Evolutionary conservation across 2,113 vertebrate genomes (phyloP).

Genomic region (Chloropsis hardwickii): DNA sequence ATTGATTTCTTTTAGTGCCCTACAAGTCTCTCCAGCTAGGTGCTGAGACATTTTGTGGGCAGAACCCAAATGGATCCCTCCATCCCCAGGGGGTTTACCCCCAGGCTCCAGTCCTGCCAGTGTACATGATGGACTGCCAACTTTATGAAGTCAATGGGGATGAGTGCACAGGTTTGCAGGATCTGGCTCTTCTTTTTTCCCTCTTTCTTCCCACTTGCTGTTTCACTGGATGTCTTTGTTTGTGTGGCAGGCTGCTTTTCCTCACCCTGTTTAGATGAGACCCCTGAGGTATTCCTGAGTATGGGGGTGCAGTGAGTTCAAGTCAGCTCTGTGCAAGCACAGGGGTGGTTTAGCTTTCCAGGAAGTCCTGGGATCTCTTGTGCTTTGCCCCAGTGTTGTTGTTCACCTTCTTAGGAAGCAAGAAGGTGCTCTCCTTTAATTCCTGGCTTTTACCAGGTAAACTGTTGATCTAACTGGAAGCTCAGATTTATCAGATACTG

Average conservation of each 20-base stretch:
- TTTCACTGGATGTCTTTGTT: not conserved
- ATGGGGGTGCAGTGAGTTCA: not conserved
- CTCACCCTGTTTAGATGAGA: not conserved
- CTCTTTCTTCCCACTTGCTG: not conserved
- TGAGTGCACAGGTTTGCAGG: not conserved
- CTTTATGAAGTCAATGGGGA: not conserved
- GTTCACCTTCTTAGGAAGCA: not conserved
- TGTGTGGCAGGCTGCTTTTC: not conserved
- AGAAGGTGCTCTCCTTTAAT: not conserved
- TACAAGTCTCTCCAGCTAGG: not conserved
- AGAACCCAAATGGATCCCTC: not conserved
- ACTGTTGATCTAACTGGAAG: not conserved
- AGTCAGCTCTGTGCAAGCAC: not conserved
- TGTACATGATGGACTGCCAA: not conserved
- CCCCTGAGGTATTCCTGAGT: not conserved
- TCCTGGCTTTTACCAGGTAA: not conserved
- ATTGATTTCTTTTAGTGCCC: not conserved
- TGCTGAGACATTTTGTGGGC: not conserved
- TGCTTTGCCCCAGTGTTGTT: not conserved
- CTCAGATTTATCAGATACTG: not conserved
- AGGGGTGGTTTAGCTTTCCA: not conserved
- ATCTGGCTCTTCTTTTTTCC: not conserved
- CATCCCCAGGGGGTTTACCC: accelerated
- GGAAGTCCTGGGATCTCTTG: not conserved
- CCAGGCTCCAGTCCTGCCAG: not conserved